Evolutionary conservation across 2,113 vertebrate genomes (phyloP).

Genomic region (Phocoena sinus): DNA sequence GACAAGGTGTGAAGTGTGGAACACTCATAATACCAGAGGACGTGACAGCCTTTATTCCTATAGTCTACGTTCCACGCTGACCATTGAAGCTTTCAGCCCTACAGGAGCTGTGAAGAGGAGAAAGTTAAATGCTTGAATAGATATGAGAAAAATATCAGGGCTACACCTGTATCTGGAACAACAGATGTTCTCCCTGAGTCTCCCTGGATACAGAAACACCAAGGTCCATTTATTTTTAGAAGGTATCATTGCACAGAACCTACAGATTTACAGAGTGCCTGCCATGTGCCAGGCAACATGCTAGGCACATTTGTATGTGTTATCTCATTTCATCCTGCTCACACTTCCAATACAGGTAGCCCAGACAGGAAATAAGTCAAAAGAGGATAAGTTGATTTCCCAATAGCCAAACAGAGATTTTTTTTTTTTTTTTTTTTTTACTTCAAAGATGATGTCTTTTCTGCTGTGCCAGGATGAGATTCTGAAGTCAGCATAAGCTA

Average conservation of each 20-base stretch:
- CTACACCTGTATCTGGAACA: not conserved
- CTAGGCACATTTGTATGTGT: no score
- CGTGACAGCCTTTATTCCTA: not conserved
- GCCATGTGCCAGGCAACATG: not conserved
- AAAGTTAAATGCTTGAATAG: not conserved
- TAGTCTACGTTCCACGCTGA: fast-evolving
- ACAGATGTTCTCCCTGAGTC: not conserved
- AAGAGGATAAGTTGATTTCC: not conserved
- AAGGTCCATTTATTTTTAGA: not conserved
- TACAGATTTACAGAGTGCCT: not conserved
- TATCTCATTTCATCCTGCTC: not conserved
- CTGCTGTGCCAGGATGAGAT: not conserved
- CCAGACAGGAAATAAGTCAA: not conserved
- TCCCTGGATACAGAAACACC: not conserved
- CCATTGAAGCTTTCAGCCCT: not conserved
- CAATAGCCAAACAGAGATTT: not conserved
- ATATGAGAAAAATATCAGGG: not conserved
- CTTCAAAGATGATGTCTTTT: not conserved
- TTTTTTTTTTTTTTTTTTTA: not conserved
- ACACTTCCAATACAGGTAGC: not conserved
- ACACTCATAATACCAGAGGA: not conserved
- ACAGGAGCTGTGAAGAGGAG: not conserved
- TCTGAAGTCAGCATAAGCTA: not conserved
- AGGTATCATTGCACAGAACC: not conserved
- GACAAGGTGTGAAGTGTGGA: not conserved